Conservation (phyloP, 2,113 vertebrate species). For the Passerina amoena region DNA sequence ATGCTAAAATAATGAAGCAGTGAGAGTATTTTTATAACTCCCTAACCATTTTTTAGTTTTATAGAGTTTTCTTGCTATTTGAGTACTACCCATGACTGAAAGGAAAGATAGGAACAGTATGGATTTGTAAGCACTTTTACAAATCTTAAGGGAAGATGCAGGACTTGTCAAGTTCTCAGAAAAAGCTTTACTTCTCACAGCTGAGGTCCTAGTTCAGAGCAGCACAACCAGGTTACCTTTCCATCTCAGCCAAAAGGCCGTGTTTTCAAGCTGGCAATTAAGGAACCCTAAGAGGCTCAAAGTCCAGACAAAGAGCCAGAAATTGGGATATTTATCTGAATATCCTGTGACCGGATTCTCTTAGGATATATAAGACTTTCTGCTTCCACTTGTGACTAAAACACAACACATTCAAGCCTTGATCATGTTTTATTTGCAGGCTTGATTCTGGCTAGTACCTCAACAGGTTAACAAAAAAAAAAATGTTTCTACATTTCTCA, state of each 20-base stretch:
- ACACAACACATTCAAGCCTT: not conserved
- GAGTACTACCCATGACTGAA: not conserved
- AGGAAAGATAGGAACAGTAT: not conserved
- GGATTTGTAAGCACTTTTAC: conserved; percentile 3
- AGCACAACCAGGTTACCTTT: not conserved
- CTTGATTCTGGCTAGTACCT: not conserved
- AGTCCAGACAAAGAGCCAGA: conserved; percentile 3
- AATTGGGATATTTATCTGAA: not conserved
- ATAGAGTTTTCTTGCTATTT: not conserved
- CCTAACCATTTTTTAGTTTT: not conserved
- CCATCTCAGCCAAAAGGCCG: not conserved
- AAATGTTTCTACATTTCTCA: not conserved
- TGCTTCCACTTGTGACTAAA: not conserved
- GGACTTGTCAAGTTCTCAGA: not conserved
- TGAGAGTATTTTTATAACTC: conserved; percentile 14
- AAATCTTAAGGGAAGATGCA: conserved; percentile 12
- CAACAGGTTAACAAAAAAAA: not conserved
- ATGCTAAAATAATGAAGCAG: conserved; percentile 4
- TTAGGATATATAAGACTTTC: not conserved
- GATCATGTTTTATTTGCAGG: not conserved
- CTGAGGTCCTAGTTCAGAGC: not conserved
- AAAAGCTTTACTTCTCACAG: not conserved
- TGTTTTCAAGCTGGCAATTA: not conserved
- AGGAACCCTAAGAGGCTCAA: not conserved
- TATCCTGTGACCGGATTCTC: not conserved